A percentile compares a stretch with the other conserved stretches of the same genome.
These are phyloP conservation scores for Globia sparganii DNA, from an alignment of 2,888 invertebrate genomes.

Conservation along the genomic window DNA sequence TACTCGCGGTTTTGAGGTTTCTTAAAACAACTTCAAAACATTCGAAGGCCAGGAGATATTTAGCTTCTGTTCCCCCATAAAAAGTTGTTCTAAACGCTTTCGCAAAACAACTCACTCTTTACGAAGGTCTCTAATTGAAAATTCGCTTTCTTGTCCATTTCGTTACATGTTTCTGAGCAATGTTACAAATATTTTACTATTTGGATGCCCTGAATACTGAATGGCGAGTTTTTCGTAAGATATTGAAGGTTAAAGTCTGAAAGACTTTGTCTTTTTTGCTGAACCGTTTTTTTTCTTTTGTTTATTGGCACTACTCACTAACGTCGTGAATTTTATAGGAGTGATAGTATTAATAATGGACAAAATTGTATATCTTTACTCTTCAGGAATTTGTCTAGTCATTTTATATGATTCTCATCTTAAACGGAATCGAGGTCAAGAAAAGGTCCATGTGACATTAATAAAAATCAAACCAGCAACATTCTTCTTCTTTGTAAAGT, in stretches of 20 bases:
- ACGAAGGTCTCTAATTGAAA: conserved; percentile 46
- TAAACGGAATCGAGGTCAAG: not conserved
- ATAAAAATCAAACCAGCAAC: not conserved
- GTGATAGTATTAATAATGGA: not conserved
- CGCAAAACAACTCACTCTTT: conserved; percentile 12
- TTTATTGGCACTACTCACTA: not conserved
- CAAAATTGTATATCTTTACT: not conserved
- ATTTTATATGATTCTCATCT: not conserved
- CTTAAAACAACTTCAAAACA: conserved; percentile 26
- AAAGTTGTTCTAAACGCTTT: conserved; percentile 14
- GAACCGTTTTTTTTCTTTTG: not conserved
- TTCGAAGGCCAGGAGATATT: conserved; percentile 16
- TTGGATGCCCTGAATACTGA: conserved; percentile 13
- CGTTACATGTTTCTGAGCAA: conserved; percentile 22
- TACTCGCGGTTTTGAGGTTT: not conserved
- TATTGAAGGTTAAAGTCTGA: conserved; percentile 6
- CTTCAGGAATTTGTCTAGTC: not conserved
- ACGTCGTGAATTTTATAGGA: not conserved
- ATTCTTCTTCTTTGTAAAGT: not conserved
- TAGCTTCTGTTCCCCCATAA: conserved; percentile 3
- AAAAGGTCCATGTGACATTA: no score
- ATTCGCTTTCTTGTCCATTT: conserved; percentile 44
- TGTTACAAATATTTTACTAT: conserved; percentile 33
- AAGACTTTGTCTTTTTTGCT: conserved; percentile 13
- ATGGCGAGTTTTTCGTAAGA: not conserved